Percentiles rank a stretch among this genome's conserved stretches.
These are phyloP conservation scores for Tricholaema leucomelas DNA, from an alignment of 2,113 vertebrate genomes.

Conservation along the genomic window DNA sequence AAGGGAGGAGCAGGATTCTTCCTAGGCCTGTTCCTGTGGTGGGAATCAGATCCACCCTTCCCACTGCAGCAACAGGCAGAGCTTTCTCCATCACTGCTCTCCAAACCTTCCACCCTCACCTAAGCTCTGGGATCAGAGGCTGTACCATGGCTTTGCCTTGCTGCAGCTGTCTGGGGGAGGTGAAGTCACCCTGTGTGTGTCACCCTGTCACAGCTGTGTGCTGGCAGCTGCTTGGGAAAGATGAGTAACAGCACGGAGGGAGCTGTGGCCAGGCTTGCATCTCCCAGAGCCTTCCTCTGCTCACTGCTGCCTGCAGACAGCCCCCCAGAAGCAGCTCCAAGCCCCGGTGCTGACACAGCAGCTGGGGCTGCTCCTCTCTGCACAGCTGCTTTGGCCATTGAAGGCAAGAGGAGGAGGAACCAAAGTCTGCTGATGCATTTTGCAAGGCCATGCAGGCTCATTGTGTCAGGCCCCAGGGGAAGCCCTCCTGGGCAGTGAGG, in stretches of 20 bases:
- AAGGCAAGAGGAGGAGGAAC: neutral
- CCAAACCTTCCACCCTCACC: neutral
- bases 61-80: accelerated
- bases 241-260: accelerated
- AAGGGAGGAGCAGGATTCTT: accelerated
- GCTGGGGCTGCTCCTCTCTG: neutral
- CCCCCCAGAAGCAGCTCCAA: neutral
- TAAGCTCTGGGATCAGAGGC: neutral
- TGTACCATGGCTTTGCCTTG: accelerated
- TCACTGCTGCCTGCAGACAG: neutral
- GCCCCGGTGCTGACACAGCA: accelerated
- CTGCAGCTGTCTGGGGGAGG: neutral
- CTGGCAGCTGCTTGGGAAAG: neutral
- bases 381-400: neutral
- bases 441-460: accelerated
- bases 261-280: neutral
- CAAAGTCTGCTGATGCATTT: neutral
- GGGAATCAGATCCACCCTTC: accelerated
- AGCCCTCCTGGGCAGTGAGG: neutral
- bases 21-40: accelerated
- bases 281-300: neutral
- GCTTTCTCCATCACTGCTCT: neutral
- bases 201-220: neutral
- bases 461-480: neutral
- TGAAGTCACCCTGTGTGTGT: accelerated